Percentiles rank a stretch among this genome's conserved stretches.
These are phyloP conservation scores for Numenius phaeopus DNA, from an alignment of 2,797 vertebrate species.

Conservation along the genomic window DNA sequence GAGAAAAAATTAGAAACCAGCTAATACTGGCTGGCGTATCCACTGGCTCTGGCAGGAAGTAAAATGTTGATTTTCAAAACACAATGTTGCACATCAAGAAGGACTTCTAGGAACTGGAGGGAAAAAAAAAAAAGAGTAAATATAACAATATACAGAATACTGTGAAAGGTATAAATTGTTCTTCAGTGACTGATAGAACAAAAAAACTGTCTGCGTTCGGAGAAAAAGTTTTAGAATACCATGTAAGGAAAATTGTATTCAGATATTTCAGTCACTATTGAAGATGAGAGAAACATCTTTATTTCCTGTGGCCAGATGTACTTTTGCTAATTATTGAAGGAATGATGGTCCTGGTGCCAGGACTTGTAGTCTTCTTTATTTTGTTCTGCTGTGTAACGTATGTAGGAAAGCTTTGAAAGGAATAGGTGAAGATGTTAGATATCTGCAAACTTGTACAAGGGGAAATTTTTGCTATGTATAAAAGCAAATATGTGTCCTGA, in stretches of 20 bases:
- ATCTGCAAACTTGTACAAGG: background rate
- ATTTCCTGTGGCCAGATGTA: background rate
- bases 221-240: background rate
- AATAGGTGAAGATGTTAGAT: background rate
- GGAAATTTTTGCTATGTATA: background rate
- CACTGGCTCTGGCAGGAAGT: background rate
- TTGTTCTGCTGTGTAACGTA: background rate
- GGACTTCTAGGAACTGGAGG: background rate
- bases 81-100: background rate
- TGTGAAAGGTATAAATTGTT: background rate
- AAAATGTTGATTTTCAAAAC: slow-evolving; percentile 27
- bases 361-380: background rate
- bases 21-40: background rate
- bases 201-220: background rate
- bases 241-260: background rate
- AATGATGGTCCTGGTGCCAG: background rate
- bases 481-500: background rate
- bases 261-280: background rate
- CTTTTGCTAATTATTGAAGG: background rate
- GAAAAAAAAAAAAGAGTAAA: background rate
- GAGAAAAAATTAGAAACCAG: slow-evolving; percentile 4
- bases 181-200: background rate
- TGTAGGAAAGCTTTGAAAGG: background rate
- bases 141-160: background rate
- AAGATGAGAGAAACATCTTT: background rate